These are phyloP conservation scores for Hucho hucho DNA, from an alignment of 2,113 vertebrate species.

Conservation along the genomic window DNA sequence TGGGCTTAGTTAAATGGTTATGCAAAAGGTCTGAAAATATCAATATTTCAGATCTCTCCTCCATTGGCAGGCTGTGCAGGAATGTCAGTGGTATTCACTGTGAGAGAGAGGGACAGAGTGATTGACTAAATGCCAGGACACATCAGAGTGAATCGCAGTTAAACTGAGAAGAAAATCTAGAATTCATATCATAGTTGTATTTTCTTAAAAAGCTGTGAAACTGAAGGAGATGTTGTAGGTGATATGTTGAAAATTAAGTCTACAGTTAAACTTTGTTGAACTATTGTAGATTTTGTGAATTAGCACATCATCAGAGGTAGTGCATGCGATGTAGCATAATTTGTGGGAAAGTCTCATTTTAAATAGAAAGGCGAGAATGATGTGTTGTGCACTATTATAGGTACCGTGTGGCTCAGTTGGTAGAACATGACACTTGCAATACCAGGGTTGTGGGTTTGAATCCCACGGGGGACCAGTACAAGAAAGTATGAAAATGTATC, in stretches of 20 bases:
- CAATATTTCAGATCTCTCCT: neutral
- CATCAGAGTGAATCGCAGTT: slow-evolving; percentile 37
- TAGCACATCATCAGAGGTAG: neutral
- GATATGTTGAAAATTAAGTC: neutral
- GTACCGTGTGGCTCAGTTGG: neutral
- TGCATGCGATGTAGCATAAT: neutral
- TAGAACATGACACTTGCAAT: too few species aligned
- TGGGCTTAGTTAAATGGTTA: neutral
- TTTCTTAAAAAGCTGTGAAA: neutral
- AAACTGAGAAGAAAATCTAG: slow-evolving; percentile 34
- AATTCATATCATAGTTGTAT: slow-evolving; percentile 34
- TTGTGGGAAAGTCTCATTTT: neutral
- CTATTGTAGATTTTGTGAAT: too few species aligned
- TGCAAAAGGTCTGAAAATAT: neutral
- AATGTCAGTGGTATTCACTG: slow-evolving; percentile 30
- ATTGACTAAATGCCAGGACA: slow-evolving; percentile 41
- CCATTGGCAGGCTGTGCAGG: slow-evolving; percentile 9
- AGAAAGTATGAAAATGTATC: too few species aligned
- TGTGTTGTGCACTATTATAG: neutral
- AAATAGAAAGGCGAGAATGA: neutral
- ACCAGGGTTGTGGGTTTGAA: too few species aligned
- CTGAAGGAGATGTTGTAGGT: neutral
- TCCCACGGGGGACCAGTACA: too few species aligned
- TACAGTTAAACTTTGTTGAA: too few species aligned
- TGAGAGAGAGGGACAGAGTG: slow-evolving; percentile 30